Percentiles rank a stretch among this genome's conserved stretches.
These are phyloP conservation scores for Drosophila kanekoi DNA, from an alignment of 2,888 invertebrate species.

Conservation along the genomic window DNA sequence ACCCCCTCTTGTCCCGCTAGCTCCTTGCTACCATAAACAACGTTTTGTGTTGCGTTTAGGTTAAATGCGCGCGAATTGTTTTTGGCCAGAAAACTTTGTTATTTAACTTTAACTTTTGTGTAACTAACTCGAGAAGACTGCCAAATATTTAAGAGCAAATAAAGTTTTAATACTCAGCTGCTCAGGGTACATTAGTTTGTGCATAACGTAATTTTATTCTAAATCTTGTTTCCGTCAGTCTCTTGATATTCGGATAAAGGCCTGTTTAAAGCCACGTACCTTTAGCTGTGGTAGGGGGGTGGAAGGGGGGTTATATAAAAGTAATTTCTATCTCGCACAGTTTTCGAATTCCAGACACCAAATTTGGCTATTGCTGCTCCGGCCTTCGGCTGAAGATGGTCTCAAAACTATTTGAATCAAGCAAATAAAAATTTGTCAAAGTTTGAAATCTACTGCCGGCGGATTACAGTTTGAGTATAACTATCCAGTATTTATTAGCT, in stretches of 20 bases:
- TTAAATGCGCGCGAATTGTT: constrained; percentile 81
- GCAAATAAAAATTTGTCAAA: not conserved
- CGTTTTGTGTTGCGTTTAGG: constrained; percentile 75
- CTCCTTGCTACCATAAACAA: constrained; percentile 35
- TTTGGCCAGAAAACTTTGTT: constrained; percentile 70
- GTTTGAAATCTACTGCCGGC: not conserved
- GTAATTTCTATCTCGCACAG: too few species aligned
- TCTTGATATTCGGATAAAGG: too few species aligned
- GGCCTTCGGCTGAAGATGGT: too few species aligned
- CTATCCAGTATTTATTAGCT: too few species aligned
- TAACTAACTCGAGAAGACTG: constrained; percentile 57
- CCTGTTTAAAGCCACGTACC: too few species aligned
- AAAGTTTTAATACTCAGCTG: constrained; percentile 10
- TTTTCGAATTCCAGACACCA: not conserved
- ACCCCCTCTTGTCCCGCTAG: too few species aligned
- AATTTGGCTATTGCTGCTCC: not conserved
- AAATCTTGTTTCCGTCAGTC: too few species aligned
- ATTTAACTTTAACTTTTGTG: constrained; percentile 78
- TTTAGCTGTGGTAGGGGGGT: too few species aligned
- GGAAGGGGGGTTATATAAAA: too few species aligned
- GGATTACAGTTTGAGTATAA: not conserved
- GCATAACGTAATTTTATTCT: not conserved
- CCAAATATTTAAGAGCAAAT: constrained; percentile 71
- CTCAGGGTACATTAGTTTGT: not conserved
- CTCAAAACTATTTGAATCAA: too few species aligned